Evolutionary conservation across 2,888 invertebrate species (phyloP).

Genomic region (Bembecia ichneumoniformis): DNA sequence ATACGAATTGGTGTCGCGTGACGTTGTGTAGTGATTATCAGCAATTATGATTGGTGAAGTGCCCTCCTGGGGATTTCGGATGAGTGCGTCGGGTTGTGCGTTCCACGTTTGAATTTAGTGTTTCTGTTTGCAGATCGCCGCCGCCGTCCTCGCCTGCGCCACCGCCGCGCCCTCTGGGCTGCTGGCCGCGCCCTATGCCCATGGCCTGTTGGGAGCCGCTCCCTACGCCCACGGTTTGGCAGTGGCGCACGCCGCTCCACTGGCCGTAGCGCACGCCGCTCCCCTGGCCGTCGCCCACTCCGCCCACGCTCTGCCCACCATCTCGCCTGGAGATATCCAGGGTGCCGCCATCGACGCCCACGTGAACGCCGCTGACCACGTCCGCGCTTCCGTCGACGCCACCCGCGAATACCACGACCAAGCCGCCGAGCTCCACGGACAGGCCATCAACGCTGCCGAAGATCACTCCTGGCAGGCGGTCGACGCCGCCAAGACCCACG

Average conservation of each 20-base stretch:
- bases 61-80: background rate
- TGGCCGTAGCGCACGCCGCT: conserved; percentile 30
- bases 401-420: conserved; percentile 61
- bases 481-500: conserved; percentile 57
- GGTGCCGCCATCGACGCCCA: conserved; percentile 63
- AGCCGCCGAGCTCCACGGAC: conserved; percentile 56
- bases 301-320: conserved; percentile 45
- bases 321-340: conserved; percentile 57
- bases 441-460: conserved; percentile 61
- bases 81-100: background rate
- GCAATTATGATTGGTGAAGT: conserved; percentile 5
- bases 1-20: conserved; percentile 7
- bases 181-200: conserved; percentile 40
- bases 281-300: conserved; percentile 33
- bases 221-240: conserved; percentile 32
- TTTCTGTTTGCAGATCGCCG: conserved; percentile 64
- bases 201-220: conserved; percentile 41
- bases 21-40: conserved; percentile 3
- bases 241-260: conserved; percentile 16
- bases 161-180: conserved; percentile 15
- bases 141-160: conserved; percentile 50
- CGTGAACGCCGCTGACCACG: conserved; percentile 59
- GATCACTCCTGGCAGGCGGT: conserved; percentile 64
- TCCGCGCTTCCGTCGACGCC: conserved; percentile 56
- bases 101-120: conserved; percentile 14